Base-by-base conservation (phyloP, 1,140 invertebrate species). In the Drosophila funebris region DNA sequence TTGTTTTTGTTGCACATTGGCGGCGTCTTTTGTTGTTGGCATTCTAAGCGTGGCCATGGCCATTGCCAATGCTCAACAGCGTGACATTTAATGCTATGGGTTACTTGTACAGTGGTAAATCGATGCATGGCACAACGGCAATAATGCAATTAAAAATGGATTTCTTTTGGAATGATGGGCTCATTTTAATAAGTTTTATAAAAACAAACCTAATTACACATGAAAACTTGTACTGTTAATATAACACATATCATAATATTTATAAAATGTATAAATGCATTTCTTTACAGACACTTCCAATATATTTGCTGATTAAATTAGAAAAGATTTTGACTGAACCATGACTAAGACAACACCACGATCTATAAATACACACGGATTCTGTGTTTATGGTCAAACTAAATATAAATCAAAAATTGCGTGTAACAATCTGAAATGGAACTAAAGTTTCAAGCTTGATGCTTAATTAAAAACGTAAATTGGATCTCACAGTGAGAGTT, bases 21-120 rank as follows among this genome's bases (percentile, higher is more conserved):
- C 61, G 78, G 73, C 62, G 22, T 39, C 74, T 58, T 78, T 78
- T 78, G 63, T 79, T 69, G 52, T 24, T 68, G 76, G 58, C 61
- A 72, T 83, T 83, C 75, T 83, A 72, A 78, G 79, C 79, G 56
- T 58, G 61, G 63, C 48, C 57, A 71, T 52, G 64, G 70, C 70
- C 70, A 68, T 68, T 72, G 66, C 54, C 74, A 43, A 69, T 82
- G 79, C 61, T 63, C 64, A 75, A 37, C 57, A 83, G 78, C 79
- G 74, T 82, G 70, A 82, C 78, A 81, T 62, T 81, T 69, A 56
- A 57, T 70, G 58, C 72, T 48, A 41, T 33, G 36, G 53, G 64
- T 64, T 54, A 22, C 48, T 37, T 20, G 29, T 14, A 60, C 66
- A 75, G 22, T 72, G 66, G 27, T 13, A 4, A 53, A 22, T 60